Conservation (phyloP, 2,888 invertebrate species). For the Horisme vitalbata region DNA sequence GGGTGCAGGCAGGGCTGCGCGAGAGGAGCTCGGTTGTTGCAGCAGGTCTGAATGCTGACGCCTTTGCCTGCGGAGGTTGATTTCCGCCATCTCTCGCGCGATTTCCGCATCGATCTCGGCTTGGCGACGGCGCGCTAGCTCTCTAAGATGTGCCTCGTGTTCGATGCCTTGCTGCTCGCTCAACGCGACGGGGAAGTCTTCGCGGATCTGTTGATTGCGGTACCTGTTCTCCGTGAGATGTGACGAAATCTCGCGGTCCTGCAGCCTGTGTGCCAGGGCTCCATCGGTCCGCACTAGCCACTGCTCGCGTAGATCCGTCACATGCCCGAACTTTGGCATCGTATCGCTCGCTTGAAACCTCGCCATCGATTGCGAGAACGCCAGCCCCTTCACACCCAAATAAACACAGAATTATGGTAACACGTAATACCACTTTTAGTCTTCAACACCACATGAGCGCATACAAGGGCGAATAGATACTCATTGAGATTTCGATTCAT, state of each 20-base stretch:
- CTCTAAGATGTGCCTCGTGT: conserved; percentile 62
- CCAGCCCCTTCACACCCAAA: conserved; percentile 38
- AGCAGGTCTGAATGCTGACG: conserved; percentile 55
- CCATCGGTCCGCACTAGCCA: conserved; percentile 77
- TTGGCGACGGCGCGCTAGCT: conserved; percentile 65
- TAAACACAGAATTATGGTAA: conserved; percentile 35
- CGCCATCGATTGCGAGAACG: conserved; percentile 59
- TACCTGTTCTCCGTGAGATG: conserved; percentile 75
- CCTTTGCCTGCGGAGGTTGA: conserved; percentile 68
- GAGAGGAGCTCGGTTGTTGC: conserved; percentile 62
- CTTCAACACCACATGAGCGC: conserved; percentile 41
- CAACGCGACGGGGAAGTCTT: conserved; percentile 75
- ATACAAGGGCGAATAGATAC: not conserved
- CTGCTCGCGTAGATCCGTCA: conserved; percentile 74
- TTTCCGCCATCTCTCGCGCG: conserved; percentile 74
- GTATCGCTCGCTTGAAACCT: conserved; percentile 70
- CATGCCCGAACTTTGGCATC: conserved; percentile 76
- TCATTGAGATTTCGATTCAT: conserved; percentile 31
- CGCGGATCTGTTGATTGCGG: conserved; percentile 76
- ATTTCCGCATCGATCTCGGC: conserved; percentile 77
- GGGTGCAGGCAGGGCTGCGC: conserved; percentile 53
- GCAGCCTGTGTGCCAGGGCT: conserved; percentile 72
- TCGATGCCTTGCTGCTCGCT: conserved; percentile 71
- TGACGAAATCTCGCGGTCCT: conserved; percentile 76
- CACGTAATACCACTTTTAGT: conserved; percentile 41